Evolutionary conservation across 1,140 invertebrate species (phyloP).

Genomic region (Drosophila nasuta): DNA sequence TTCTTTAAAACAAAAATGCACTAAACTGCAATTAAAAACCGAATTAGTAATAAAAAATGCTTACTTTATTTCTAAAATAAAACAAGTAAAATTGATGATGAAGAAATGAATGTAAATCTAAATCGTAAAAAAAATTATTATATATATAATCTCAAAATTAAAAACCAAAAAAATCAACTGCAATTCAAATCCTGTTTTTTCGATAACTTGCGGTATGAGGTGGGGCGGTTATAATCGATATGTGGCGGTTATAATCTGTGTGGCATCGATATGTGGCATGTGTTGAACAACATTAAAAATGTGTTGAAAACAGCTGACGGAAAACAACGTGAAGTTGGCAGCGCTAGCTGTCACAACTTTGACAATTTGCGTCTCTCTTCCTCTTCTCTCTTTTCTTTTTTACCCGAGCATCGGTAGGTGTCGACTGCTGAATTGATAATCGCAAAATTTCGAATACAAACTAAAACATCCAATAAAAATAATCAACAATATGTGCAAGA

Average conservation of each 20-base stretch:
- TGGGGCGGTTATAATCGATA: neutral
- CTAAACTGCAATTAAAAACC: constrained; percentile 71
- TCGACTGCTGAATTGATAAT: constrained; percentile 69
- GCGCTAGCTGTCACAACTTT: constrained; percentile 57
- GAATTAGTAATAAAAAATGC: constrained; percentile 81
- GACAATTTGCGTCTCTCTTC: constrained; percentile 62
- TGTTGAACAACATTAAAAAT: constrained; percentile 3
- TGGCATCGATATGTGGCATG: neutral
- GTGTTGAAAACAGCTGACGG: constrained; percentile 34
- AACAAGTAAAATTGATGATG: constrained; percentile 80
- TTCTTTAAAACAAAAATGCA: constrained; percentile 72
- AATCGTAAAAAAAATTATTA: constrained; percentile 69
- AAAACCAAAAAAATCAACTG: constrained; percentile 56
- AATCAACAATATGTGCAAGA: constrained; percentile 23
- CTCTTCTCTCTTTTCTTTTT: constrained; percentile 84
- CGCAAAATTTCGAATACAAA: constrained; percentile 52
- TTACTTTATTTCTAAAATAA: constrained; percentile 84
- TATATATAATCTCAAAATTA: constrained; percentile 82
- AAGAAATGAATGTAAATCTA: constrained; percentile 81
- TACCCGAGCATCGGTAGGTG: constrained; percentile 81
- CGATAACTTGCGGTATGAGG: neutral
- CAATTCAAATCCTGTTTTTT: constrained; percentile 35
- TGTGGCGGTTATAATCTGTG: neutral
- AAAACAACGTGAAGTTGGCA: constrained; percentile 51
- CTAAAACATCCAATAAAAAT: constrained; percentile 60